A percentile compares a stretch with the other conserved stretches of the same genome.
Conservation (phyloP, 2,113 vertebrate species). For the Entosphenus tridentatus region DNA sequence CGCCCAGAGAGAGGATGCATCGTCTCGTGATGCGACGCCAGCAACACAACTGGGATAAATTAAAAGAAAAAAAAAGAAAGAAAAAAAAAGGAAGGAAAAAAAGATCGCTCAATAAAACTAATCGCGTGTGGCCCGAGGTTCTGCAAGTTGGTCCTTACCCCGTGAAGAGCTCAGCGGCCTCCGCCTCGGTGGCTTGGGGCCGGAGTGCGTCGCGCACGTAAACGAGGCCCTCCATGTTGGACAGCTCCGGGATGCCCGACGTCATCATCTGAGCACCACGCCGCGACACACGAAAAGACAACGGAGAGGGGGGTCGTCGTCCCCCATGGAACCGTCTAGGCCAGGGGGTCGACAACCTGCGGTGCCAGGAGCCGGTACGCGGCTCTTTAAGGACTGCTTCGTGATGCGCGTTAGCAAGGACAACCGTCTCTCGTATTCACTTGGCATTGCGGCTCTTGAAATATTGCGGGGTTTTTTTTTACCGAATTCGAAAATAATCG, state of each 20-base stretch:
- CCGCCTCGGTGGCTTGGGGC: slow-evolving; percentile 67
- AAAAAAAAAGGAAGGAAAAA: neutral
- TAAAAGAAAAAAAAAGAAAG: neutral
- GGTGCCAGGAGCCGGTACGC: too few relatives aligned
- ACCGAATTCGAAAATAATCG: too few relatives aligned
- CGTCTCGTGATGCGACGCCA: too few relatives aligned
- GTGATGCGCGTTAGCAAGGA: neutral
- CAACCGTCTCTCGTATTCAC: too few relatives aligned
- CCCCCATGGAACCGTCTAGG: neutral
- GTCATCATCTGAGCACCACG: slow-evolving; percentile 50
- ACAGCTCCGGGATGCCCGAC: slow-evolving; percentile 82
- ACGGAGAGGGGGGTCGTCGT: neutral
- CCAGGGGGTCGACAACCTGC: neutral
- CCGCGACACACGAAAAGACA: neutral
- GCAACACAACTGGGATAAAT: too few relatives aligned
- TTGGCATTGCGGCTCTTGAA: too few relatives aligned
- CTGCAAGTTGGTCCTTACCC: slow-evolving; percentile 24
- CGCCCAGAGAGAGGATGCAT: too few relatives aligned
- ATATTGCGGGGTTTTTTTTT: too few relatives aligned
- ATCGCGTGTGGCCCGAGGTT: neutral
- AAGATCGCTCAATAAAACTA: slow-evolving; percentile 11
- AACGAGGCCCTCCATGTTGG: slow-evolving; percentile 67
- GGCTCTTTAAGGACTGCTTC: neutral
- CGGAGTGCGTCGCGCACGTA: slow-evolving; percentile 78
- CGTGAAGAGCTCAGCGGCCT: slow-evolving; percentile 89